phyloP scores from a whole-genome alignment of 2,797 vertebrate species.

The Pelochelys cantorii region DNA sequence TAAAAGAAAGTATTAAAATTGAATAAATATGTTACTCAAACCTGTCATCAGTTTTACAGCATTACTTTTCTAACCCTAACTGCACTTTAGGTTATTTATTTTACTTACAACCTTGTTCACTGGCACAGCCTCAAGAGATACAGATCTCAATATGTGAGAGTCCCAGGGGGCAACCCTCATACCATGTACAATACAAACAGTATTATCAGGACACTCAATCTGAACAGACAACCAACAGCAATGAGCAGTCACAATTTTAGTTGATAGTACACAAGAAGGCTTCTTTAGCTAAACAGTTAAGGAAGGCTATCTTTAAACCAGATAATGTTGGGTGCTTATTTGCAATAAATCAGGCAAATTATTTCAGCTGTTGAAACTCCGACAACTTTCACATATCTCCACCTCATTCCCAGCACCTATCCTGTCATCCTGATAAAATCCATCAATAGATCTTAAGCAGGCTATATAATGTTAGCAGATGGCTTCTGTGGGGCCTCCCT shows the following conservation, averaged over 20 bases:
- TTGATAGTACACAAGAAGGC: neutral
- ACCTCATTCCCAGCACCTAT: too few relatives aligned
- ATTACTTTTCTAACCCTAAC: neutral
- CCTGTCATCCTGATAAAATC: neutral
- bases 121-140: neutral
- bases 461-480: neutral
- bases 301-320: neutral
- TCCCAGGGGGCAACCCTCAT: too few relatives aligned
- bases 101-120: neutral
- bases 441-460: neutral
- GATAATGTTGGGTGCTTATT: neutral
- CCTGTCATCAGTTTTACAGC: neutral
- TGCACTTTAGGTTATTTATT: neutral
- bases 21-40: neutral
- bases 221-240: neutral
- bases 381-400: neutral
- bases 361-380: neutral
- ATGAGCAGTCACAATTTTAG: neutral
- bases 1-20: neutral
- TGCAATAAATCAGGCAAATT: neutral
- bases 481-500: accelerated
- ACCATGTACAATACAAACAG: neutral
- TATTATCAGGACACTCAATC: neutral
- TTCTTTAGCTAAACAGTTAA: neutral
- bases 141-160: neutral